phyloP scores from a whole-genome alignment of 2,113 vertebrate species.

The Anas platyrhynchos region DNA sequence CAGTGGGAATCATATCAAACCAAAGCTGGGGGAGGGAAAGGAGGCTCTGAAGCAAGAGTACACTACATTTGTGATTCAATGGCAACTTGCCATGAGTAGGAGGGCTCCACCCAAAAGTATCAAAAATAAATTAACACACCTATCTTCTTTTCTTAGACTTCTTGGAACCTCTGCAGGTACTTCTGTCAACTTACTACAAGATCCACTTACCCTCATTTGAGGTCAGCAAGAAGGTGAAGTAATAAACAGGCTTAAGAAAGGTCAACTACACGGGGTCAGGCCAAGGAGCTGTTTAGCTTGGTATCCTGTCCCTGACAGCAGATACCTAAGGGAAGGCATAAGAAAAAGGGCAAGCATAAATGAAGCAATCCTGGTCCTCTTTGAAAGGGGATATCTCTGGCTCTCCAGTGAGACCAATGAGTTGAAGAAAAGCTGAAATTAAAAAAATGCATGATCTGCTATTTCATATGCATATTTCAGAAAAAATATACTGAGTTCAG shows the following conservation, averaged over 20 bases:
- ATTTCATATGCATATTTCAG: not conserved
- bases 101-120: constrained; percentile 59
- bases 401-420: not conserved
- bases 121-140: constrained; percentile 69
- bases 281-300: not conserved
- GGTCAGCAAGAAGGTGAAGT: not conserved
- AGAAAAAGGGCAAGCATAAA: not conserved
- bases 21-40: constrained; percentile 49
- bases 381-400: not conserved
- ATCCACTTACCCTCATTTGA: not conserved
- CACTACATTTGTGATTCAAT: not conserved
- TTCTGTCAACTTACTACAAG: not conserved
- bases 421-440: not conserved
- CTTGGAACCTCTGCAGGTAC: constrained; percentile 53
- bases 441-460: not conserved
- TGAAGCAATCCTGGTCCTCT: not conserved
- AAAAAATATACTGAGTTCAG: no score
- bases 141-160: constrained; percentile 55
- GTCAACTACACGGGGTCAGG: not conserved
- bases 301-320: not conserved
- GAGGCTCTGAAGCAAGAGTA: constrained; percentile 26
- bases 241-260: not conserved
- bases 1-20: not conserved
- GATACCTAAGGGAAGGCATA: not conserved
- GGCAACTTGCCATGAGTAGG: constrained; percentile 62